Percentiles rank a stretch among this genome's conserved stretches.
These are phyloP conservation scores for Philopotamus ludificatus DNA, from an alignment of 1,140 invertebrate genomes.

Conservation along the genomic window DNA sequence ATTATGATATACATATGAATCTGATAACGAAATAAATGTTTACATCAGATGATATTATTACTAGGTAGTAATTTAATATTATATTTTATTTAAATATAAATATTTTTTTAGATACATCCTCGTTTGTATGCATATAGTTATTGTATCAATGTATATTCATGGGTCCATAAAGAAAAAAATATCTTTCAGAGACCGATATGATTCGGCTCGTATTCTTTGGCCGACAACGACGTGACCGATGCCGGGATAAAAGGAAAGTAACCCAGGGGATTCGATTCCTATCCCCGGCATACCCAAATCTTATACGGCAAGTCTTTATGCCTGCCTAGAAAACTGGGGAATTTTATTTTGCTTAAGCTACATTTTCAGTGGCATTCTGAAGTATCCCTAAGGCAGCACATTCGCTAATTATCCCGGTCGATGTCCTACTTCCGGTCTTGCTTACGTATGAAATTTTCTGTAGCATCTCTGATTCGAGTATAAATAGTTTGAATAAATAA, in stretches of 20 bases:
- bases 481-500: too few relatives aligned
- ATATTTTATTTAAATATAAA: too few relatives aligned
- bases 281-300: not conserved
- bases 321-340: not conserved
- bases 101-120: too few relatives aligned
- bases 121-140: too few relatives aligned
- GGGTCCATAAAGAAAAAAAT: too few relatives aligned
- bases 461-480: constrained; percentile 4
- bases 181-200: too few relatives aligned
- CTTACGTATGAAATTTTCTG: constrained; percentile 15
- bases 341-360: not conserved
- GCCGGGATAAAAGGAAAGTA: not conserved
- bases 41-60: too few relatives aligned
- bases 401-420: constrained; percentile 18
- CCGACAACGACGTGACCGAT: constrained; percentile 14
- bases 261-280: not conserved
- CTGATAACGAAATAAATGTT: too few relatives aligned
- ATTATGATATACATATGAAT: too few relatives aligned
- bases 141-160: too few relatives aligned
- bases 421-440: not conserved
- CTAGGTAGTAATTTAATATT: too few relatives aligned
- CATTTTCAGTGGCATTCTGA: not conserved
- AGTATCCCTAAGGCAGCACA: constrained; percentile 24
- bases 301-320: not conserved
- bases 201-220: not conserved